Conservation (phyloP, 2,888 invertebrate species). For the Ceramica pisi region DNA sequence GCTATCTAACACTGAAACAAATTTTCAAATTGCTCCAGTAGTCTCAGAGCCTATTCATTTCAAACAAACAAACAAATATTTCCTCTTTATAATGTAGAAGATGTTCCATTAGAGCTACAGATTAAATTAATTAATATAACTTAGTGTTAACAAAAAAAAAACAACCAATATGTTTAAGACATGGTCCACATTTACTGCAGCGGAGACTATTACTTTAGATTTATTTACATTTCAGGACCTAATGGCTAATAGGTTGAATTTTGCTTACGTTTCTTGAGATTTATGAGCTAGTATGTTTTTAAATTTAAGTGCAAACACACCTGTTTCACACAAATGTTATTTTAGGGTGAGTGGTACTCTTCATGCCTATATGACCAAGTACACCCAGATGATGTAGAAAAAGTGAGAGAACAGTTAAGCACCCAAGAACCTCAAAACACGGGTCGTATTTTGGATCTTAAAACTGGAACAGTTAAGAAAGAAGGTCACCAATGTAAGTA, state of each 20-base stretch:
- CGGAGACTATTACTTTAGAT: background rate
- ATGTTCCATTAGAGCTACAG: no score
- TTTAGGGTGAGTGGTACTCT: conserved; percentile 98
- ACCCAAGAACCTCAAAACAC: conserved; percentile 99
- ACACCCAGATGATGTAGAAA: conserved; percentile 99
- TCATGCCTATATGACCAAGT: conserved; percentile 98
- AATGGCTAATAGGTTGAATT: no score
- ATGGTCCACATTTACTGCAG: background rate
- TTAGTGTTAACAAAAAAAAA: no score
- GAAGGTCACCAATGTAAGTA: conserved; percentile 99
- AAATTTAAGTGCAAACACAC: background rate
- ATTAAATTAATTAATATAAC: no score
- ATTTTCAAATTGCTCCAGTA: no score
- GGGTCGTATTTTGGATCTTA: conserved; percentile 98
- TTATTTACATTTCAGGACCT: background rate
- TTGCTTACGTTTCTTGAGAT: background rate
- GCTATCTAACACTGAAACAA: no score
- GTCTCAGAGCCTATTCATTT: no score
- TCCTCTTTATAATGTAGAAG: no score
- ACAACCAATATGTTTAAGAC: background rate
- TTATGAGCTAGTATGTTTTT: background rate
- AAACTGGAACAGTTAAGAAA: conserved; percentile 99
- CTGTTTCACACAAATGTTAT: conserved; percentile 40
- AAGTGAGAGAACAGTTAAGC: conserved; percentile 98
- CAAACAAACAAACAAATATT: no score